Conservation (phyloP, 2,113 vertebrate species). For the Pelmatolapia mariae region DNA sequence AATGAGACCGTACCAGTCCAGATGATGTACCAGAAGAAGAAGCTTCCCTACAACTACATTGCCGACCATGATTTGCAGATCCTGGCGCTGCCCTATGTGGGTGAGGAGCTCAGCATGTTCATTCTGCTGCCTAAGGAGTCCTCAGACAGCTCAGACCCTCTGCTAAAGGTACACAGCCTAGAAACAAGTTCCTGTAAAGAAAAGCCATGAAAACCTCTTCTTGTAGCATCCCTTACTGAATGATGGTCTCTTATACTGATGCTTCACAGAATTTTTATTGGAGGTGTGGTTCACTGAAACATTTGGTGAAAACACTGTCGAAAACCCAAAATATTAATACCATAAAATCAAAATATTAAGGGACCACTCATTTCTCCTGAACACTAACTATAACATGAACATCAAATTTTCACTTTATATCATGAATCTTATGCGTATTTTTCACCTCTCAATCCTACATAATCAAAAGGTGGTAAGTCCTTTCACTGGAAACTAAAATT, state of each 20-base stretch:
- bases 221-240: background rate
- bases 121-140: slow-evolving; percentile 80
- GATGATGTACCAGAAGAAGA: no score
- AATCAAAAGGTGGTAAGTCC: background rate
- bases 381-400: background rate
- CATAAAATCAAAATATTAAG: background rate
- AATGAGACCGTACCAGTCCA: no score
- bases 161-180: slow-evolving; percentile 74
- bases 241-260: background rate
- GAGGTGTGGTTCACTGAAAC: background rate
- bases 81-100: no score
- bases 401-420: background rate
- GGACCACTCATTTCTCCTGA: background rate
- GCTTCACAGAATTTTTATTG: background rate
- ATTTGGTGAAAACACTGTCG: background rate
- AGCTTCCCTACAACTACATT: no score
- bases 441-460: background rate
- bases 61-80: no score
- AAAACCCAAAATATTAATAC: background rate
- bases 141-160: slow-evolving; percentile 67
- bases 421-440: background rate
- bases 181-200: background rate
- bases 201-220: background rate
- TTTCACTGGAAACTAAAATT: background rate
- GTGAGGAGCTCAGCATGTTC: no score